A percentile compares a stretch with the other conserved stretches of the same genome.
phyloP scores from a whole-genome alignment of 2,888 invertebrate species.

The Protonemura montana region DNA sequence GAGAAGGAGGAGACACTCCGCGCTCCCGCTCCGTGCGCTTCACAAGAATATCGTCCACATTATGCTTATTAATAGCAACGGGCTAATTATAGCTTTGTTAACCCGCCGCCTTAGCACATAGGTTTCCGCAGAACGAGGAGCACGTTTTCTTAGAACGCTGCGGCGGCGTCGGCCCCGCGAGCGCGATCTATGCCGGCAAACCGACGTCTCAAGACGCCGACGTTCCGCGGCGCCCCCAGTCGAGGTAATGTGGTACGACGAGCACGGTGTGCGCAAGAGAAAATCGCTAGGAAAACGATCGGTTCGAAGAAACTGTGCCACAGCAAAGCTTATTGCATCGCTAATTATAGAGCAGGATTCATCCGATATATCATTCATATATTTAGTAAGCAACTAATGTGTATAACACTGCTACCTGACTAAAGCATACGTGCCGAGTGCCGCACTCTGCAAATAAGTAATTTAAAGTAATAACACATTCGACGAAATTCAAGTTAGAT shows the following conservation, averaged over 20 bases:
- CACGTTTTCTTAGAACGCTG: not conserved
- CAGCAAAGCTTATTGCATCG: not conserved
- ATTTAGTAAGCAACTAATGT: not conserved
- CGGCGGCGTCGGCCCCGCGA: not conserved
- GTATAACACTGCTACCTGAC: not conserved
- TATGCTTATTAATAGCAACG: conserved; percentile 27
- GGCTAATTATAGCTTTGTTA: conserved; percentile 18
- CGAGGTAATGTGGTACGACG: too few species aligned
- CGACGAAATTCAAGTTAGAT: not conserved
- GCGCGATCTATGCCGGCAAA: not conserved
- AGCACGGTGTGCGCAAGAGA: not conserved
- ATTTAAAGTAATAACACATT: too few species aligned
- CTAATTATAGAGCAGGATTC: not conserved
- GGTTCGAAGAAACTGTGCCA: not conserved
- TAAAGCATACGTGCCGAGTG: too few species aligned
- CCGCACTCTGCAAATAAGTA: too few species aligned
- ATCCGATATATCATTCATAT: not conserved
- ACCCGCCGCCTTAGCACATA: not conserved
- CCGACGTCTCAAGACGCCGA: too few species aligned
- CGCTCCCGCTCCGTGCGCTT: not conserved
- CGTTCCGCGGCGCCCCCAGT: too few species aligned
- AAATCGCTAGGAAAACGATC: not conserved
- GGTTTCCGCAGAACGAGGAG: not conserved
- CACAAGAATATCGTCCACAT: not conserved
- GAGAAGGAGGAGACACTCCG: not conserved